These are phyloP conservation scores for Sphaerophoria taeniata DNA, from an alignment of 2,888 invertebrate genomes.

Conservation along the genomic window DNA sequence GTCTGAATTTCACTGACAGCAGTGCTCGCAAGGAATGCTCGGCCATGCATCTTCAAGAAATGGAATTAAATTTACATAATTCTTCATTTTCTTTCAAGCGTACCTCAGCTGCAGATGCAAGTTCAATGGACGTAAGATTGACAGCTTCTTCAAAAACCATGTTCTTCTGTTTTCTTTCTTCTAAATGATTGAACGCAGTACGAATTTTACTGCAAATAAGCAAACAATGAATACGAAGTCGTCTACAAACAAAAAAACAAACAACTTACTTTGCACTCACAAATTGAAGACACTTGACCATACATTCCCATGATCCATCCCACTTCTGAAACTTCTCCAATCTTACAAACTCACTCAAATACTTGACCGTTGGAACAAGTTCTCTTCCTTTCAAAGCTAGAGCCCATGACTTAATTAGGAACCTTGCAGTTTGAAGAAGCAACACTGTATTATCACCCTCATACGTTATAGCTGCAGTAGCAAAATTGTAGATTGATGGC, in stretches of 20 bases:
- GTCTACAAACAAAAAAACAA: background rate
- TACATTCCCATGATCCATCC: conserved; percentile 79
- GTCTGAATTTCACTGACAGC: conserved; percentile 85
- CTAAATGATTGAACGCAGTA: conserved; percentile 87
- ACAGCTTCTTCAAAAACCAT: conserved; percentile 90
- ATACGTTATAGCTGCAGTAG: conserved; percentile 94
- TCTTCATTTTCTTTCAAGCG: conserved; percentile 24
- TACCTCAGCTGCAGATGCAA: conserved; percentile 92
- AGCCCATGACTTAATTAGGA: conserved; percentile 91
- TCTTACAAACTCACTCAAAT: conserved; percentile 83
- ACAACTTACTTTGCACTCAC: conserved; percentile 83
- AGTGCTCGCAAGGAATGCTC: conserved; percentile 89
- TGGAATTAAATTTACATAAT: background rate
- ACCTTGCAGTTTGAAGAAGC: conserved; percentile 93
- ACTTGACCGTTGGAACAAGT: conserved; percentile 88
- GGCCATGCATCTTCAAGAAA: conserved; percentile 88
- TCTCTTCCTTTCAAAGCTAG: conserved; percentile 85
- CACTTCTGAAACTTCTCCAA: conserved; percentile 77
- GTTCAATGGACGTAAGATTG: conserved; percentile 93
- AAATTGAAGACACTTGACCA: conserved; percentile 83
- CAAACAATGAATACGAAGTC: no score
- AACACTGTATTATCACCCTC: conserved; percentile 98
- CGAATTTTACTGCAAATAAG: conserved; percentile 87
- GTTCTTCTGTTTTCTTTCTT: conserved; percentile 86
- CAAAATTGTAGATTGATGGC: conserved; percentile 90